Evolutionary conservation across 2,888 invertebrate species (phyloP).

Genomic region (Lepeophtheirus nordmannii): DNA sequence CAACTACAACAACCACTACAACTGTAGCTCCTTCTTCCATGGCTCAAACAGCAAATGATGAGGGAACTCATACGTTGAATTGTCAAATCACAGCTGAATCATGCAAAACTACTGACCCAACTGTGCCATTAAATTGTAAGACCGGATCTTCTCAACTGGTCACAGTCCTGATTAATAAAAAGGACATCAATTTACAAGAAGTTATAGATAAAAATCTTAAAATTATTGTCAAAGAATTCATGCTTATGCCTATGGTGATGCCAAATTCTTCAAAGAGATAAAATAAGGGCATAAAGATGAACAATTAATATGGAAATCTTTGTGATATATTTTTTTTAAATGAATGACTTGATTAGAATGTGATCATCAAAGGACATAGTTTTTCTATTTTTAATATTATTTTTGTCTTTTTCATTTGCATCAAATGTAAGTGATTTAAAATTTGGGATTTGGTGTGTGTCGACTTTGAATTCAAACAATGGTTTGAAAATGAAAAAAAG

Average conservation of each 20-base stretch:
- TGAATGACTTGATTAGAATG: not conserved
- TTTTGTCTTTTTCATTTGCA: not conserved
- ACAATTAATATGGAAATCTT: too few species aligned
- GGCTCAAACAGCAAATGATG: not conserved
- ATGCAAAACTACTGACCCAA: not conserved
- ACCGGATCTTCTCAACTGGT: not conserved
- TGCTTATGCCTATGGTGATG: conserved; percentile 14
- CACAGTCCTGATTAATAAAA: conserved; percentile 6
- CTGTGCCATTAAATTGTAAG: conserved; percentile 5
- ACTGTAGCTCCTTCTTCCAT: not conserved
- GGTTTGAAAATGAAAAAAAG: not conserved
- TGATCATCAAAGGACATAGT: not conserved
- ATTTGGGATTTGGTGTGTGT: conserved; percentile 2
- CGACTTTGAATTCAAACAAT: not conserved
- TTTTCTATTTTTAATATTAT: not conserved
- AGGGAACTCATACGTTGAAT: not conserved
- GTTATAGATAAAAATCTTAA: conserved; percentile 14
- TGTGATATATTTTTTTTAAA: too few species aligned
- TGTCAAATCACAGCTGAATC: conserved; percentile 1
- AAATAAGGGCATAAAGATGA: not conserved
- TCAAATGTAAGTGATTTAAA: not conserved
- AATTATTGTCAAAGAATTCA: conserved; percentile 21
- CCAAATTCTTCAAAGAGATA: conserved; percentile 2
- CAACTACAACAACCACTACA: not conserved
- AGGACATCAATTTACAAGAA: not conserved